Conservation (phyloP, 2,888 invertebrate species). For the Drosophila falleni region DNA sequence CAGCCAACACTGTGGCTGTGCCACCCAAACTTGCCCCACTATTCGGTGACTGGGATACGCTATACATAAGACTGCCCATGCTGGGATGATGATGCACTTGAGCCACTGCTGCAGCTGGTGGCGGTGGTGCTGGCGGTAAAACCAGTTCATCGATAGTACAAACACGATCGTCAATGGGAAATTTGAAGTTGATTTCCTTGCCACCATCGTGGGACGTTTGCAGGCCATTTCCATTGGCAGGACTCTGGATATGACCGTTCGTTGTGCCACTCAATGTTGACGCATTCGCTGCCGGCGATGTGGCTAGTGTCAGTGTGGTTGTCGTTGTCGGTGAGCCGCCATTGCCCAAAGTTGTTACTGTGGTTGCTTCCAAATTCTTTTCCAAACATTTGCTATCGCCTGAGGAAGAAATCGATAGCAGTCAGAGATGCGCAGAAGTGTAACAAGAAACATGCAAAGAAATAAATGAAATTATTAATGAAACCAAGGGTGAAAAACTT, state of each 20-base stretch:
- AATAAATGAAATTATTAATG: not conserved
- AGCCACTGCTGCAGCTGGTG: conserved; percentile 54
- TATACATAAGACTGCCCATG: conserved; percentile 69
- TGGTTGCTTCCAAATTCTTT: conserved; percentile 82
- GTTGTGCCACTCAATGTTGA: conserved; percentile 26
- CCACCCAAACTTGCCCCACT: conserved; percentile 23
- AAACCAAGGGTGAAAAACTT: too few relatives aligned
- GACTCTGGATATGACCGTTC: conserved; percentile 61
- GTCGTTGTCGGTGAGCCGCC: conserved; percentile 75
- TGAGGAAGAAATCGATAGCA: conserved; percentile 41
- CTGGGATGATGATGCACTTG: conserved; percentile 56
- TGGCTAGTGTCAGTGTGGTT: conserved; percentile 62
- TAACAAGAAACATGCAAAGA: not conserved
- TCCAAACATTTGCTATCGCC: conserved; percentile 85
- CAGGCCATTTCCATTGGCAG: conserved; percentile 52
- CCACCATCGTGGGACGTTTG: conserved; percentile 42
- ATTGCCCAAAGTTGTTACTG: conserved; percentile 69
- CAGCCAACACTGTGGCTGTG: conserved; percentile 67
- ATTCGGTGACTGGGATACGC: conserved; percentile 54
- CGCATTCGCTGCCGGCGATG: conserved; percentile 53
- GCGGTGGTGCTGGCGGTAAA: conserved; percentile 82
- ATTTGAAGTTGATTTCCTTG: conserved; percentile 87
- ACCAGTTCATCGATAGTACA: conserved; percentile 85
- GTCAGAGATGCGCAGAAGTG: conserved; percentile 17
- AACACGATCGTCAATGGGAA: conserved; percentile 86